Conservation (phyloP, 2,888 invertebrate species). For the Mesochorus sp. region DNA sequence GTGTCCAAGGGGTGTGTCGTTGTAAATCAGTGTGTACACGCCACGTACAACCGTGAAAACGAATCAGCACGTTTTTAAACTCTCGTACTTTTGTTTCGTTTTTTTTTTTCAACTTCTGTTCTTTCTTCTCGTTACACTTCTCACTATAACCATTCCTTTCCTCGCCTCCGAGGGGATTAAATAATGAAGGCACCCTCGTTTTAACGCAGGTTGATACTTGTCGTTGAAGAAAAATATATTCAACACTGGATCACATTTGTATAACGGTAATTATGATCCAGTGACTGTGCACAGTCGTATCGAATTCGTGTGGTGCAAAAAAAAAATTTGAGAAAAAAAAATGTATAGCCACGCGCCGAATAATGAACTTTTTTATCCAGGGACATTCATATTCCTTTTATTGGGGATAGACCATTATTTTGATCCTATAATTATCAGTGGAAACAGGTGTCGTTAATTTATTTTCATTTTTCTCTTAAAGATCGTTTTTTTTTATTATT, state of each 20-base stretch:
- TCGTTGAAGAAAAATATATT: conserved; percentile 36
- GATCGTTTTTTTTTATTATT: too few species aligned
- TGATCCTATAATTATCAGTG: not conserved
- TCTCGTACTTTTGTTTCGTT: conserved; percentile 41
- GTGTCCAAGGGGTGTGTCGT: conserved; percentile 49
- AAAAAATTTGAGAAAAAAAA: not conserved
- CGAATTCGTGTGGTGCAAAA: conserved; percentile 50
- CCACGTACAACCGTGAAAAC: conserved; percentile 65
- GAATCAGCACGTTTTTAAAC: conserved; percentile 71
- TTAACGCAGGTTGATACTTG: conserved; percentile 46
- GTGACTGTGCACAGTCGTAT: conserved; percentile 63
- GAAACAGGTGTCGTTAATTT: too few species aligned
- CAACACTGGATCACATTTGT: conserved; percentile 13
- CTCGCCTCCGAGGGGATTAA: conserved; percentile 47
- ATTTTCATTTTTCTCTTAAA: too few species aligned
- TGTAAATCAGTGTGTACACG: conserved; percentile 23
- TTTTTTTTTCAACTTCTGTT: conserved; percentile 51
- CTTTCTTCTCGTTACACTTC: conserved; percentile 43
- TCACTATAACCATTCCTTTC: conserved; percentile 52
- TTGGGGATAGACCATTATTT: not conserved
- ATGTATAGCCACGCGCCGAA: conserved; percentile 51
- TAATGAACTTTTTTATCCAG: conserved; percentile 65
- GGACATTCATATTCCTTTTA: conserved; percentile 52
- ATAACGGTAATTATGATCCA: conserved; percentile 60
- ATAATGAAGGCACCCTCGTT: conserved; percentile 44